These are phyloP conservation scores for Trimorus sp. DNA, from an alignment of 2,888 invertebrate species.

Conservation along the genomic window DNA sequence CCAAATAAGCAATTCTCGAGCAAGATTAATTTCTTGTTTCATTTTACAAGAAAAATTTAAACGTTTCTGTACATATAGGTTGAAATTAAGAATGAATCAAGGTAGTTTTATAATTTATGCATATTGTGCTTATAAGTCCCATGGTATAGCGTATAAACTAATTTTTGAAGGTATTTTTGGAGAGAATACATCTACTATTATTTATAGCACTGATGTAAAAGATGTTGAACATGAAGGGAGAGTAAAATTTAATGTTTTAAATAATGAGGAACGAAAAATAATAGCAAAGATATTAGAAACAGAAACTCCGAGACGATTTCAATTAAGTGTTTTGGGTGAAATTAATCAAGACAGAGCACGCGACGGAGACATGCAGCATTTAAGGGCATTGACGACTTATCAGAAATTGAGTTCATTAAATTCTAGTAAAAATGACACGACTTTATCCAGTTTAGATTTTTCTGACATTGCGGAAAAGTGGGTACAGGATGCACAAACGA, in stretches of 20 bases:
- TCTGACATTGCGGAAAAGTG: conserved; percentile 25
- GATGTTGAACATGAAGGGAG: conserved; percentile 27
- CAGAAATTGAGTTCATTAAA: conserved; percentile 26
- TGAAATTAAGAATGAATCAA: neutral
- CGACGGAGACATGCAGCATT: conserved; percentile 31
- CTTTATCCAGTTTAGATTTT: conserved; percentile 18
- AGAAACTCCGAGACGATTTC: conserved; percentile 10
- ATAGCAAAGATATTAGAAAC: neutral
- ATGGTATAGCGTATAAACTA: conserved; percentile 5
- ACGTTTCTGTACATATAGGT: neutral
- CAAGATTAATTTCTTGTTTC: neutral
- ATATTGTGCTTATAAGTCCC: conserved; percentile 1
- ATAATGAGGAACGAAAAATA: conserved; percentile 14
- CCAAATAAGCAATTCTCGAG: neutral
- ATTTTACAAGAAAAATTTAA: conserved; percentile 9
- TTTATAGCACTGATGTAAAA: conserved; percentile 8
- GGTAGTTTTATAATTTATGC: neutral
- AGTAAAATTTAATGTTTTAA: conserved; percentile 9
- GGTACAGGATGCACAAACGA: neutral
- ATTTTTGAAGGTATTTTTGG: neutral
- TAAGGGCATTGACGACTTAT: neutral
- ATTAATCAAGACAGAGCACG: conserved; percentile 27
- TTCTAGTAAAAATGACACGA: conserved; percentile 19
- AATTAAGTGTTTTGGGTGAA: conserved; percentile 5
- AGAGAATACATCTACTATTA: neutral